Percentiles rank a stretch among this genome's conserved stretches.
phyloP scores from a whole-genome alignment of 1,140 invertebrate genomes.

The Popillia japonica region DNA sequence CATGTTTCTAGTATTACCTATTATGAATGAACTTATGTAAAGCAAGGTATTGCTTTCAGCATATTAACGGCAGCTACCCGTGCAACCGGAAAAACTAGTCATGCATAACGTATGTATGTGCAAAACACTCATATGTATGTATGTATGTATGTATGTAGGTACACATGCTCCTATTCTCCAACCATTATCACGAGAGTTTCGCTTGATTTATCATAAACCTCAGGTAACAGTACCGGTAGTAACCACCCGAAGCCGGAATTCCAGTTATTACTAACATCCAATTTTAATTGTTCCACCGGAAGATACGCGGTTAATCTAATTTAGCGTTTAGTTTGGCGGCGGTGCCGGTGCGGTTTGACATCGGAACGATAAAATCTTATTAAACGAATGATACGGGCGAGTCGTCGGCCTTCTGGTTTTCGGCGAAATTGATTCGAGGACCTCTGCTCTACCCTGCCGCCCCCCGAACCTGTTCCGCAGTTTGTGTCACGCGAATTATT shows the following conservation, averaged over 20 bases:
- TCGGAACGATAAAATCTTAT: background rate
- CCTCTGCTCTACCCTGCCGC: background rate
- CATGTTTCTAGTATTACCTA: background rate
- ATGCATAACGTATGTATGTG: too few species aligned
- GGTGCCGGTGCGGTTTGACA: background rate
- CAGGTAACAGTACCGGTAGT: background rate
- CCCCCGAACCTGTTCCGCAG: too few species aligned
- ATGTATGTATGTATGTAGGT: background rate
- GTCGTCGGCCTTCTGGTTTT: conserved; percentile 8
- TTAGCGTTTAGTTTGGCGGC: background rate
- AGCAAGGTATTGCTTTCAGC: background rate
- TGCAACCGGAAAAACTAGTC: too few species aligned
- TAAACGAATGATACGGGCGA: conserved; percentile 13
- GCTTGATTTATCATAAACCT: background rate
- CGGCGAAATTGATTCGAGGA: background rate
- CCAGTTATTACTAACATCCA: background rate
- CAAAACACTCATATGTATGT: background rate
- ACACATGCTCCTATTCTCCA: background rate
- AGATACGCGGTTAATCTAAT: background rate
- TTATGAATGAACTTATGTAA: background rate
- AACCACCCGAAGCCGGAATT: background rate
- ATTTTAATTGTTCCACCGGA: conserved; percentile 9
- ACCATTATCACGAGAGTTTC: background rate
- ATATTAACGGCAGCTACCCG: background rate
- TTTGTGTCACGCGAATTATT: background rate